Evolutionary conservation across 2,113 vertebrate genomes (phyloP).

Genomic region (Phodopus roborovskii): DNA sequence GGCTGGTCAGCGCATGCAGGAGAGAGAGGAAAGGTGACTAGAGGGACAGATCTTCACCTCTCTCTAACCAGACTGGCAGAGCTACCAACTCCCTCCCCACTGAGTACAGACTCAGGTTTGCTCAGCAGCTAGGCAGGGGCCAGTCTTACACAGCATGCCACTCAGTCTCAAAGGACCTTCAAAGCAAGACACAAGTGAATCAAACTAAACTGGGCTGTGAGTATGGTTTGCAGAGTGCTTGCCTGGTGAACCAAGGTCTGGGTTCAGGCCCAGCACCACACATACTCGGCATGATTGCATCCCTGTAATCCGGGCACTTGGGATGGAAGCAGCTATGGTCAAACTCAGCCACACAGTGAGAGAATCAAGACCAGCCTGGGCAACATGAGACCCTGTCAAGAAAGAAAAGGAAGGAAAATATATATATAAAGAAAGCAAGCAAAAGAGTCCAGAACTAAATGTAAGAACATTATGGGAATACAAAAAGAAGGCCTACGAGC

Average conservation of each 20-base stretch:
- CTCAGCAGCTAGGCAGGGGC: neutral
- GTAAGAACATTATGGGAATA: too few species aligned
- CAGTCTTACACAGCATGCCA: neutral
- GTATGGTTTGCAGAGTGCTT: neutral
- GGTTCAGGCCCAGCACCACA: neutral
- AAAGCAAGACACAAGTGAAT: neutral
- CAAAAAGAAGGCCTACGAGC: too few species aligned
- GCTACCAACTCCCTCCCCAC: neutral
- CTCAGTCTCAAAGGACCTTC: neutral
- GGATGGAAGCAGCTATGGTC: neutral
- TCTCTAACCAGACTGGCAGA: neutral
- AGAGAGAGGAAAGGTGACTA: neutral
- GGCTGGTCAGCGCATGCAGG: accelerated
- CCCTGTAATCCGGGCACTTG: neutral
- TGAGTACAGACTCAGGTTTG: neutral
- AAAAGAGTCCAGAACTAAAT: neutral
- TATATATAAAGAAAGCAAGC: neutral
- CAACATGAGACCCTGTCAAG: neutral
- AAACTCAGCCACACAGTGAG: neutral
- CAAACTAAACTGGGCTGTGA: neutral
- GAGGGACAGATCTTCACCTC: neutral
- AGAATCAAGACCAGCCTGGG: neutral
- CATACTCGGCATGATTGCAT: neutral
- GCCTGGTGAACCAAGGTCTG: neutral
- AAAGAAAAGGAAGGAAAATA: too few species aligned